Percentiles rank a stretch among this genome's conserved stretches.
Evolutionary conservation across 2,797 vertebrate genomes (phyloP).

Genomic region (Pampus argenteus): DNA sequence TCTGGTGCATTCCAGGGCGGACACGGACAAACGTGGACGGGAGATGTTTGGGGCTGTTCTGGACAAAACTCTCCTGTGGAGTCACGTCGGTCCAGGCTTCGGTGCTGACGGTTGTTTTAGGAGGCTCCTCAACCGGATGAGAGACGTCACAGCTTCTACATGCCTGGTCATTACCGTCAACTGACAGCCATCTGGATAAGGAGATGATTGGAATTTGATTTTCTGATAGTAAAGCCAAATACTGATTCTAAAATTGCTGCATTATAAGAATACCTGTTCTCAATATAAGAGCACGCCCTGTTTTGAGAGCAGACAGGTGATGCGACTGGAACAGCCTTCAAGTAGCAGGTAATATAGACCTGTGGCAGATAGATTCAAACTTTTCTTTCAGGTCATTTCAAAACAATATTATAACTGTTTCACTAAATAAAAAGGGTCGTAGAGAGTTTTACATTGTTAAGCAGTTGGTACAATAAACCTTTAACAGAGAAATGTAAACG

Average conservation of each 20-base stretch:
- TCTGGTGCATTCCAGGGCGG: conserved; percentile 33
- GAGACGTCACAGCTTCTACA: conserved; percentile 71
- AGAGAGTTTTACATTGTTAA: neutral
- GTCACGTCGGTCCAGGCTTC: neutral
- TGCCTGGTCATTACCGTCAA: conserved; percentile 70
- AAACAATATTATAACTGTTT: neutral
- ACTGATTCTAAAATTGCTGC: neutral
- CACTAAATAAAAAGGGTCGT: too few species aligned
- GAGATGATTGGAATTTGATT: neutral
- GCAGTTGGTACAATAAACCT: neutral
- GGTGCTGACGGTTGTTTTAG: neutral
- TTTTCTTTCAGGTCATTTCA: neutral
- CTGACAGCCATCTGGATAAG: conserved; percentile 76
- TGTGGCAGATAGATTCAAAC: conserved; percentile 32
- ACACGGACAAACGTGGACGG: conserved; percentile 21
- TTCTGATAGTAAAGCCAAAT: neutral
- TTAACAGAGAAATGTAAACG: neutral
- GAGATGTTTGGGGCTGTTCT: neutral
- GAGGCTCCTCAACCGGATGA: neutral
- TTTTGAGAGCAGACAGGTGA: conserved; percentile 42
- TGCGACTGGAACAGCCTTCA: conserved; percentile 69
- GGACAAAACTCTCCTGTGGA: neutral
- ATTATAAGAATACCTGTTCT: conserved; percentile 62
- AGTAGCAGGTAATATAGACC: conserved; percentile 77
- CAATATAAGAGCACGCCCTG: conserved; percentile 78